These are phyloP conservation scores for Hexactinellida sp. DNA, from an alignment of 37 sponge, comb jelly and placozoan genomes.

Conservation along the genomic window DNA sequence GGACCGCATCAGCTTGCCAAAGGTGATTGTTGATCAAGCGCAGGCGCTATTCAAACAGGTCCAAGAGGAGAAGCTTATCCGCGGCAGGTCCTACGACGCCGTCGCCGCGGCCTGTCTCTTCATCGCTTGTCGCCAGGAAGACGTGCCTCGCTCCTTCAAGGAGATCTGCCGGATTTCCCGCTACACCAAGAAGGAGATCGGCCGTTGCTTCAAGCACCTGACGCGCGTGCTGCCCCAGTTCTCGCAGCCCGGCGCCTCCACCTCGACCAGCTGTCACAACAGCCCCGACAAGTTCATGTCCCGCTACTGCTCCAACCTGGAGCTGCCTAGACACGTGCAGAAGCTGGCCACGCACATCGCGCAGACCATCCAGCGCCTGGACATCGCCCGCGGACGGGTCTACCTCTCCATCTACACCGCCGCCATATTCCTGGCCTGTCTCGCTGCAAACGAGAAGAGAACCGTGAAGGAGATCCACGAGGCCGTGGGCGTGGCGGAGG, in stretches of 20 bases:
- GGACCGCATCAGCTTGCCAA: conserved; percentile 68
- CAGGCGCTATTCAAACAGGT: conserved; percentile 83
- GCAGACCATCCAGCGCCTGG: conserved; percentile 58
- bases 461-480: conserved; percentile 91
- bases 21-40: conserved; percentile 75
- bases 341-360: conserved; percentile 87
- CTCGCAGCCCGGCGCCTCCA: background rate
- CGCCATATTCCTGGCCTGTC: conserved; percentile 92
- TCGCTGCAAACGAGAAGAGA: conserved; percentile 66
- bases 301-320: conserved; percentile 71
- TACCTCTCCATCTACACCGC: conserved; percentile 88
- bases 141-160: conserved; percentile 88
- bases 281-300: conserved; percentile 33
- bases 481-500: conserved; percentile 97
- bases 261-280: background rate
- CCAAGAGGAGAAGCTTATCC: conserved; percentile 66
- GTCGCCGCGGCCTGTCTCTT: conserved; percentile 88
- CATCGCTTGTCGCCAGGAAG: conserved; percentile 90
- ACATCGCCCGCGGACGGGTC: conserved; percentile 75
- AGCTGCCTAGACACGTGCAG: conserved; percentile 48
- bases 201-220: conserved; percentile 87
- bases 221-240: conserved; percentile 27
- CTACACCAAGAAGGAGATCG: conserved; percentile 90
- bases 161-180: conserved; percentile 92
- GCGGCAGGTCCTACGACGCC: conserved; percentile 86